These are phyloP conservation scores for Zhuqinia jingwanae DNA, from an alignment of 2,888 invertebrate genomes.

Conservation along the genomic window DNA sequence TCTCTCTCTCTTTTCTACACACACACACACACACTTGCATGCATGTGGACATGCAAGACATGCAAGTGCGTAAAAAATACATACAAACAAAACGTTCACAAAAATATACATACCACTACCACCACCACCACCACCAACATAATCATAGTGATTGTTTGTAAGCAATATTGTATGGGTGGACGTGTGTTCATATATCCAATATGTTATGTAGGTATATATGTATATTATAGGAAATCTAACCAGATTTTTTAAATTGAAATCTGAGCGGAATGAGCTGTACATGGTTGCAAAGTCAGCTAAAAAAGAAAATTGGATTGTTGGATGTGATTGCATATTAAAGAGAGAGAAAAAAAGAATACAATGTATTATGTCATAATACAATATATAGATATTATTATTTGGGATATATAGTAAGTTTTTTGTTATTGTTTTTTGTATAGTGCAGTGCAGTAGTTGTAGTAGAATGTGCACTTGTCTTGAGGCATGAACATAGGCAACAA, in stretches of 20 bases:
- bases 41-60: too few species aligned
- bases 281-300: neutral
- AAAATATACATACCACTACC: slow-evolving; percentile 4
- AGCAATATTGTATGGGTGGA: neutral
- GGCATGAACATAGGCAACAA: slow-evolving; percentile 29
- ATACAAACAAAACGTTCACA: slow-evolving; percentile 37
- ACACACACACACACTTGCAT: too few species aligned
- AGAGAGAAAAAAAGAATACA: too few species aligned
- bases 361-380: too few species aligned
- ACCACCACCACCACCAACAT: neutral
- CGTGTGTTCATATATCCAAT: slow-evolving; percentile 15
- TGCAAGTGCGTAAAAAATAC: slow-evolving; percentile 60
- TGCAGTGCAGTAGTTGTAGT: neutral
- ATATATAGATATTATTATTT: neutral
- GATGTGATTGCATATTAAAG: slow-evolving; percentile 30
- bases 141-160: too few species aligned
- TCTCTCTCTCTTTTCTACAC: neutral
- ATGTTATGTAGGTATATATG: too few species aligned
- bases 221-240: neutral
- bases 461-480: slow-evolving; percentile 66
- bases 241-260: slow-evolving; percentile 58
- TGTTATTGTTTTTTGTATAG: slow-evolving; percentile 4
- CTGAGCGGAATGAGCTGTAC: slow-evolving; percentile 64
- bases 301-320: slow-evolving; percentile 66
- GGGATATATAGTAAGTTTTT: slow-evolving; percentile 2